Conservation (phyloP, 2,888 invertebrate genomes). For the Lottia gigantea region DNA sequence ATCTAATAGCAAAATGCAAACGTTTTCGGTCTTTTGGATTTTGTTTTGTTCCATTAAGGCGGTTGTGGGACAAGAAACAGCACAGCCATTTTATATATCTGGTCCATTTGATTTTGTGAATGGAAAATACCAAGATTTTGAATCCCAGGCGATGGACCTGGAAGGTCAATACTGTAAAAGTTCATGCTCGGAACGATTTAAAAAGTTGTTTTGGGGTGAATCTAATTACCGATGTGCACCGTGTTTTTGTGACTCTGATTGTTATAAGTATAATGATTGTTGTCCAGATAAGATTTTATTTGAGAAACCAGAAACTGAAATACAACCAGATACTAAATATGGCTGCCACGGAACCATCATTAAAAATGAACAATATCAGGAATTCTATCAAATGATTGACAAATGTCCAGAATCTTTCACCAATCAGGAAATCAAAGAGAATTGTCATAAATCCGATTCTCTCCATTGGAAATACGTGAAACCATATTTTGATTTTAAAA, state of each 20-base stretch:
- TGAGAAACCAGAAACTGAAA: not conserved
- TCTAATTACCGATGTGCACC: not conserved
- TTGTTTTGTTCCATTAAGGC: no score
- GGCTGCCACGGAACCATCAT: not conserved
- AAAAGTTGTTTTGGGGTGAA: not conserved
- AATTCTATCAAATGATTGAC: not conserved
- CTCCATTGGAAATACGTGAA: constrained; percentile 14
- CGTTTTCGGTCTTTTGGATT: no score
- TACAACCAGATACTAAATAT: not conserved
- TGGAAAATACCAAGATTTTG: constrained; percentile 11
- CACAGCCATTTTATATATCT: not conserved
- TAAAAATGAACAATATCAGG: no score
- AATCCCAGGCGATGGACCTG: constrained; percentile 1
- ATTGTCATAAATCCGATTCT: not conserved
- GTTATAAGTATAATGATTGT: constrained; percentile 13
- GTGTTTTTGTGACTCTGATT: constrained; percentile 18
- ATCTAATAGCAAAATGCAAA: no score
- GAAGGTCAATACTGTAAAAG: constrained; percentile 11
- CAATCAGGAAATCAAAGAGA: constrained; percentile 3
- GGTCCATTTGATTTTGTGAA: constrained; percentile 5
- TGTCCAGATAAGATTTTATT: constrained; percentile 14
- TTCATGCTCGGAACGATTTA: not conserved
- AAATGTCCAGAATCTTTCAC: not conserved
- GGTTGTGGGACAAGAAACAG: no score
- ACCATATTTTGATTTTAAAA: not conserved